These are phyloP conservation scores for Tyto alba DNA, from an alignment of 2,113 vertebrate species.

Conservation along the genomic window DNA sequence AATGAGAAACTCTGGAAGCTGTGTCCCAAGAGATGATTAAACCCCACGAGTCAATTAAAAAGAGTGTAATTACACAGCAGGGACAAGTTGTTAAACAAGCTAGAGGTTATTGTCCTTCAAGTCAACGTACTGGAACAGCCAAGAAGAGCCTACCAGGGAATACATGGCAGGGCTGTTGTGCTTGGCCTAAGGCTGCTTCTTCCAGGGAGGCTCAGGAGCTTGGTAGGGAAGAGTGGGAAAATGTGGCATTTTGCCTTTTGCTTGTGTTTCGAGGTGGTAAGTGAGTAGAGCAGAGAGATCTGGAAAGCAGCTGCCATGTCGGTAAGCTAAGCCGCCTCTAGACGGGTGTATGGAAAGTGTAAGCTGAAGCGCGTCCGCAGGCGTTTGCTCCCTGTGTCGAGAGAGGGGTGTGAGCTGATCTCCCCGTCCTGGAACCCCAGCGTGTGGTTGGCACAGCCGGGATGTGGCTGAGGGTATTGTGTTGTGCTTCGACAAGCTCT, in stretches of 20 bases:
- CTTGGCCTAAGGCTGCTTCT: background rate
- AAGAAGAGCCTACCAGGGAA: slow-evolving; percentile 16
- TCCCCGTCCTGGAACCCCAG: background rate
- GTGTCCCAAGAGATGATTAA: slow-evolving; percentile 83
- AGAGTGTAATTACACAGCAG: slow-evolving; percentile 82
- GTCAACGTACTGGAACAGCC: slow-evolving; percentile 81
- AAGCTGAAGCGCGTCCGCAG: background rate
- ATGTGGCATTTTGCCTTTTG: background rate
- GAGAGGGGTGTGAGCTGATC: background rate
- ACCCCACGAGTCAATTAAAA: slow-evolving; percentile 84
- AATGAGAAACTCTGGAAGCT: slow-evolving; percentile 51
- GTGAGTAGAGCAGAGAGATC: background rate
- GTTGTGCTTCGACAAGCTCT: rapidly evolving
- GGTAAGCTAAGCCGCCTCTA: background rate
- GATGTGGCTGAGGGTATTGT: background rate
- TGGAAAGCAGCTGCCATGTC: background rate
- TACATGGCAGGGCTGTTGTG: background rate
- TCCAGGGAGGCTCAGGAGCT: background rate
- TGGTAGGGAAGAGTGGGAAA: background rate
- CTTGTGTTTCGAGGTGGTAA: background rate
- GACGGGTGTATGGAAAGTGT: no score
- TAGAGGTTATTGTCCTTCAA: slow-evolving; percentile 87
- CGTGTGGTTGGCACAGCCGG: background rate
- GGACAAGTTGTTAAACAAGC: slow-evolving; percentile 89
- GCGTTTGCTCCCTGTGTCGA: no score